These are phyloP conservation scores for Drosophila sordidula DNA, from an alignment of 2,888 invertebrate genomes.

Conservation along the genomic window DNA sequence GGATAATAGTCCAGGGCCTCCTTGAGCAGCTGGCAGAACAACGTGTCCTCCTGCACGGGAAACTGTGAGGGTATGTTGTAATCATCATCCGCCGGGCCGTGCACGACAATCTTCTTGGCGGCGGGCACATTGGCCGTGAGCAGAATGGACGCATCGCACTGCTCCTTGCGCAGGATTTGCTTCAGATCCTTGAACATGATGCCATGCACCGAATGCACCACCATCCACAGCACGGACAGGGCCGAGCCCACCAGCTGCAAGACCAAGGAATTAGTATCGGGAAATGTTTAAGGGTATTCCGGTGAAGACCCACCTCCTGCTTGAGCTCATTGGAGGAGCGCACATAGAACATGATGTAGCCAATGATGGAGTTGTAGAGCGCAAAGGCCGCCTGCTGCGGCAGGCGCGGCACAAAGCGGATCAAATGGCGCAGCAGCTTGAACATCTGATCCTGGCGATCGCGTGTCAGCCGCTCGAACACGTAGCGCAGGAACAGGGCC, in stretches of 20 bases:
- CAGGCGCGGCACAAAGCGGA: slow-evolving; percentile 95
- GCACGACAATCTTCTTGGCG: slow-evolving; percentile 99
- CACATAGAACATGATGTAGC: slow-evolving; percentile 99
- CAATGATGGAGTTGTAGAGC: slow-evolving; percentile 99
- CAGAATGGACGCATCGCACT: slow-evolving; percentile 98
- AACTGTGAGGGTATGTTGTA: slow-evolving; percentile 99
- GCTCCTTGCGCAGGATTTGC: slow-evolving; percentile 98
- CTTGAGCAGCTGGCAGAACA: slow-evolving; percentile 96
- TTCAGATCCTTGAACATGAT: slow-evolving; percentile 99
- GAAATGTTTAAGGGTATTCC: not conserved
- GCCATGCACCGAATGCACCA: slow-evolving; percentile 99
- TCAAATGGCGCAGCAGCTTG: slow-evolving; percentile 94
- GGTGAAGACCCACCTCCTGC: slow-evolving; percentile 87
- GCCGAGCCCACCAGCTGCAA: slow-evolving; percentile 94
- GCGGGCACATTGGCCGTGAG: slow-evolving; percentile 99
- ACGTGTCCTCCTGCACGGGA: slow-evolving; percentile 98
- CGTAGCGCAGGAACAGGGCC: slow-evolving; percentile 96
- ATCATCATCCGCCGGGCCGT: slow-evolving; percentile 93
- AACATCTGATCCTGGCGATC: slow-evolving; percentile 98
- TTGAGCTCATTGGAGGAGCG: slow-evolving; percentile 98
- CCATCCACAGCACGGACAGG: slow-evolving; percentile 98
- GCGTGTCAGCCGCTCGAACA: slow-evolving; percentile 96
- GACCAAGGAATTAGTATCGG: not conserved
- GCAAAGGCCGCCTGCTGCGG: slow-evolving; percentile 99
- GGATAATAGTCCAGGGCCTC: slow-evolving; percentile 99